Evolutionary conservation across 2,113 vertebrate genomes (phyloP).

Genomic region (Barnardius zonarius): DNA sequence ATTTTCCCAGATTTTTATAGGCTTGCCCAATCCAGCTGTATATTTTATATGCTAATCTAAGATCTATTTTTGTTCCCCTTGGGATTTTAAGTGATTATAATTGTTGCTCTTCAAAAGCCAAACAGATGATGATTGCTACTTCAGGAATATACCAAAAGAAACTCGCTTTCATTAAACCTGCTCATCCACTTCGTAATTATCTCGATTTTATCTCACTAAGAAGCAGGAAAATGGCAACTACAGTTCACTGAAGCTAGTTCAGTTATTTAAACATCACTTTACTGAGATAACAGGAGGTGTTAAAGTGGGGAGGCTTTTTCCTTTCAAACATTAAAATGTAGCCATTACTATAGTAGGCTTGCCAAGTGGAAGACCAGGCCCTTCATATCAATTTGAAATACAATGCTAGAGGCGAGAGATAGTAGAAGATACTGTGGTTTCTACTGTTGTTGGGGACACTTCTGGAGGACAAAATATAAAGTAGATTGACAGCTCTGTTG

Average conservation of each 20-base stretch:
- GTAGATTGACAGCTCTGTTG: not conserved
- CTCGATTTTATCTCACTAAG: conserved; percentile 80
- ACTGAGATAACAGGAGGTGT: conserved; percentile 73
- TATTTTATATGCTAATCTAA: conserved; percentile 88
- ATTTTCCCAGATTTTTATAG: conserved; percentile 78
- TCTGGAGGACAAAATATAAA: conserved; percentile 13
- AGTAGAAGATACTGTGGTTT: not conserved
- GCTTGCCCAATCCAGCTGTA: conserved; percentile 85
- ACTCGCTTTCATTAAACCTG: conserved; percentile 87
- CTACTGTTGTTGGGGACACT: not conserved
- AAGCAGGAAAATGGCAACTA: conserved; percentile 76
- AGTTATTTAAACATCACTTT: conserved; percentile 80
- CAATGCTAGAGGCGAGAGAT: conserved; percentile 22
- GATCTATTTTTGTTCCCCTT: conserved; percentile 85
- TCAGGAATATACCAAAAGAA: conserved; percentile 86
- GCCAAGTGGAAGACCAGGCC: not conserved
- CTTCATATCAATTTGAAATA: conserved; percentile 45
- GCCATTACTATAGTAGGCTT: conserved; percentile 13
- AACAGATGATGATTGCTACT: conserved; percentile 87
- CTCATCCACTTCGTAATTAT: conserved; percentile 85
- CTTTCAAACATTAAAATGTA: conserved; percentile 47
- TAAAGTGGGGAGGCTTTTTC: conserved; percentile 65
- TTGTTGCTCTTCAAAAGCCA: conserved; percentile 88
- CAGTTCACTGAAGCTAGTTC: conserved; percentile 77
- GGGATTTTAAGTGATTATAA: conserved; percentile 89